Base-by-base conservation (phyloP, 2,888 invertebrate species). In the Euzophera pinguis region DNA sequence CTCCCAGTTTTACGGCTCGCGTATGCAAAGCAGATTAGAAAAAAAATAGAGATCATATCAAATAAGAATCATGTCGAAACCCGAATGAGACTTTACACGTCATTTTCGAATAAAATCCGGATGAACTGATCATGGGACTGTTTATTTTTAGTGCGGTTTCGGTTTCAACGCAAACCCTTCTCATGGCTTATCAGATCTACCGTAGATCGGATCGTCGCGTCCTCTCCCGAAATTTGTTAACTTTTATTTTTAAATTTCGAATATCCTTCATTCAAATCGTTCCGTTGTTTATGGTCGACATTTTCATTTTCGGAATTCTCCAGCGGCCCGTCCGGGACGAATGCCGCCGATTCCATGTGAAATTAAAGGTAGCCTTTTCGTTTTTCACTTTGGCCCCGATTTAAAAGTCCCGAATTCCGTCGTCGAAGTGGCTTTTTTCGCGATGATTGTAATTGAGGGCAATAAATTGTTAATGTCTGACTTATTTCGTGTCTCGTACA, bases 261-360 rank as follows among this genome's bases (percentile, higher is more conserved):
- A 64, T 80, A 70, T 71, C 72, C 76, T 80, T 84, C 86, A 87
- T 89, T 88, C 88, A 88, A 90, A 90, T 89, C 81, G 82, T 81
- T 85, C 72, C 63, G 85, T 88, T 87, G 90, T 90, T 90, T 90
- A 90, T 89, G 81, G 90, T 75, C 81, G 79, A 82, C 86, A 87
- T 90, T 90, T 90, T 89, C 81, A 84, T 88, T 81, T 87, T 89
- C 90, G 65, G 82, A 86, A 90, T 90, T 84, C 87, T 70, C 68
- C 59, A 59, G 63, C 60, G 63, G 64, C 64, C 69, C 62, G 70
- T 70, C 66, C 69, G 69, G 67, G 70, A 62, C 73, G 79, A 75
- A 82, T 84, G 69, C 86, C 84, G 70, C 75, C 75, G 79, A 84
- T 82, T 79, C 83, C 76, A 78, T 81, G 81, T 84, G 88, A 84